phyloP scores from a whole-genome alignment of 1,140 invertebrate genomes.

The Drosophila watanabei region DNA sequence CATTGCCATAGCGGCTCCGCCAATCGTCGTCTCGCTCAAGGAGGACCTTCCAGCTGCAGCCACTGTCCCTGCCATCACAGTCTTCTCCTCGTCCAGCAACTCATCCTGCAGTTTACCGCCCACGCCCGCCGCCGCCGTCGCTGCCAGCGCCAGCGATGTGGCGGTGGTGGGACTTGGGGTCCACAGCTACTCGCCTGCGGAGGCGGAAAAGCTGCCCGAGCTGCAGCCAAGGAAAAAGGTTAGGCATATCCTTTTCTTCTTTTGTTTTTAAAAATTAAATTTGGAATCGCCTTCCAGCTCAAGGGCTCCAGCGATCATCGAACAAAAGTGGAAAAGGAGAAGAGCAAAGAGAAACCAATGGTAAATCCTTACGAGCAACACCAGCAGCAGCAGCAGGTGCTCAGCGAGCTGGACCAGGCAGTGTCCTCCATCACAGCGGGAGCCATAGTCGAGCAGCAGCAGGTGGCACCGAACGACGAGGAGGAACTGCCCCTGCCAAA shows the following conservation, averaged over 20 bases:
- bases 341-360: constrained; percentile 56
- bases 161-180: constrained; percentile 18
- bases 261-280: not conserved
- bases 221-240: constrained; percentile 75
- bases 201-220: constrained; percentile 42
- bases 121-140: constrained; percentile 51
- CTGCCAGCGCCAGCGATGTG: constrained; percentile 8
- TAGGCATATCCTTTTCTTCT: not conserved
- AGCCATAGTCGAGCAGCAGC: constrained; percentile 9
- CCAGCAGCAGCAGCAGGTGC: constrained; percentile 58
- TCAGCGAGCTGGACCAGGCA: constrained; percentile 76
- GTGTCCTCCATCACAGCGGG: constrained; percentile 77
- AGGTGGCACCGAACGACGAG: constrained; percentile 52
- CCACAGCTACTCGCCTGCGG: constrained; percentile 55
- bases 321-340: constrained; percentile 70
- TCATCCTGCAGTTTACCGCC: constrained; percentile 78
- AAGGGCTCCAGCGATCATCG: constrained; percentile 65
- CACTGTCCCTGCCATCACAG: constrained; percentile 50
- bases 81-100: constrained; percentile 80
- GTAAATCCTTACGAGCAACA: constrained; percentile 48
- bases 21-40: constrained; percentile 24
- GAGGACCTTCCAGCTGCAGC: constrained; percentile 34
- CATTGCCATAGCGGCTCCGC: constrained; percentile 41
- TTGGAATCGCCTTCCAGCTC: constrained; percentile 28
- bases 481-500: constrained; percentile 70